Conservation (phyloP, 2,113 vertebrate species). For the Serilophus lunatus region DNA sequence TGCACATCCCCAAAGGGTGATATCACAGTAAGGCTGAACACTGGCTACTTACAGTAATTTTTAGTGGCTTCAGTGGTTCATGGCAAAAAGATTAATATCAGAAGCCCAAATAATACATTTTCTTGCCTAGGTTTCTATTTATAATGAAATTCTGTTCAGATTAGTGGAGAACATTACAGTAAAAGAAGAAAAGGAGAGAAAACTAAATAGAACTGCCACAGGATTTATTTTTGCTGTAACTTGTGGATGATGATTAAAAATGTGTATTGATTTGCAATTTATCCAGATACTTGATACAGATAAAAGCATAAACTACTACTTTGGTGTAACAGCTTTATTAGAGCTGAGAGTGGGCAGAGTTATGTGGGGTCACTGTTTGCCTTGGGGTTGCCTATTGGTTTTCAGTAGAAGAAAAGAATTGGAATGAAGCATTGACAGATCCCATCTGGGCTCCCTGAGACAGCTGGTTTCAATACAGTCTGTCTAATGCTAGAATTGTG, state of each 20-base stretch:
- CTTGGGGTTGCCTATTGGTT: slow-evolving; percentile 48
- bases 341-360: slow-evolving; percentile 19
- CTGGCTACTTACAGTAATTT: slow-evolving; percentile 49
- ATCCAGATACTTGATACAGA: slow-evolving; percentile 23
- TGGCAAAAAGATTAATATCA: slow-evolving; percentile 35
- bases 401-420: slow-evolving; percentile 57
- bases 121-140: slow-evolving; percentile 31
- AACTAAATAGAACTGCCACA: slow-evolving; percentile 11
- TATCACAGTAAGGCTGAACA: slow-evolving; percentile 29
- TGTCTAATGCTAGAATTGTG: slow-evolving; percentile 42
- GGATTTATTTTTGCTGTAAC: slow-evolving; percentile 43
- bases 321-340: slow-evolving; percentile 50
- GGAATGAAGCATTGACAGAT: slow-evolving; percentile 55
- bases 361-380: slow-evolving; percentile 44
- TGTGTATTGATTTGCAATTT: slow-evolving; percentile 48
- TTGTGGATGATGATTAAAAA: slow-evolving; percentile 46
- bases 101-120: slow-evolving; percentile 32
- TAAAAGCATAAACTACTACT: slow-evolving; percentile 18
- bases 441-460: slow-evolving; percentile 42
- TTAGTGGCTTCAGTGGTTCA: slow-evolving; percentile 43
- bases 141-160: slow-evolving; percentile 26
- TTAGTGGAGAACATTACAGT: background rate
- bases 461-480: slow-evolving; percentile 54
- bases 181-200: background rate
- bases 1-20: slow-evolving; percentile 24